Percentiles rank a stretch among this genome's conserved stretches.
phyloP scores from a whole-genome alignment of 2,113 vertebrate genomes.

The Oncorhynchus masou region DNA sequence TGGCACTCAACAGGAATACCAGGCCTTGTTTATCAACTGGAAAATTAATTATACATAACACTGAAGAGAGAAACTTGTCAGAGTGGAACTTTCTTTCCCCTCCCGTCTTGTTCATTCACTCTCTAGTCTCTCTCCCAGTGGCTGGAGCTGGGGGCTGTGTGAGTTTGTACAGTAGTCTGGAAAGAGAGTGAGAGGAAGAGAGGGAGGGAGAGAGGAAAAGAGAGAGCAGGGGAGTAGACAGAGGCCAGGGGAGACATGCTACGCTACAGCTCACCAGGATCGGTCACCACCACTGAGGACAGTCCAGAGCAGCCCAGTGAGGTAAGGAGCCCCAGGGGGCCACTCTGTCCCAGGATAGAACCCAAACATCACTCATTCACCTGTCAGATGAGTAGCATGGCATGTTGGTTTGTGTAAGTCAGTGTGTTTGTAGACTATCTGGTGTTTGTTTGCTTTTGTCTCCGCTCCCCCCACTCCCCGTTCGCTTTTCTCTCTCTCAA shows the following conservation, averaged over 20 bases:
- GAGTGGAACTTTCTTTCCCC: constrained; percentile 53
- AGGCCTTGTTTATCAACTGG: constrained; percentile 35
- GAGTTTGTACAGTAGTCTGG: constrained; percentile 65
- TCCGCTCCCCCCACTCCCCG: neutral
- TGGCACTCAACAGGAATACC: constrained; percentile 12
- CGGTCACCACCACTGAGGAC: constrained; percentile 58
- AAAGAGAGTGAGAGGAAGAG: constrained; percentile 50
- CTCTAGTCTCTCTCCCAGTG: constrained; percentile 25
- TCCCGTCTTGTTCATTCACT: constrained; percentile 27
- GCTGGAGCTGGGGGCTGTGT: constrained; percentile 53
- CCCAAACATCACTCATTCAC: neutral
- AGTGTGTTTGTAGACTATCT: neutral
- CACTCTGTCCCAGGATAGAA: no score
- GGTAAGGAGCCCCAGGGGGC: constrained; percentile 58
- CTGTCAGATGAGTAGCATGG: neutral
- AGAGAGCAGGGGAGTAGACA: constrained; percentile 53
- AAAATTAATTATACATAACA: constrained; percentile 36
- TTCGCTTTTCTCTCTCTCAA: no score
- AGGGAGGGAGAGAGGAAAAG: constrained; percentile 42
- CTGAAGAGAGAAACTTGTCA: constrained; percentile 6
- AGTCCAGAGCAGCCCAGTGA: constrained; percentile 47
- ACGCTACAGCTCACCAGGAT: constrained; percentile 59
- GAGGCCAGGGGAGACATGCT: constrained; percentile 64
- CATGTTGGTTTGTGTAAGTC: neutral
- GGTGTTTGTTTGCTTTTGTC: neutral